Evolutionary conservation across 1,140 invertebrate genomes (phyloP).

Genomic region (Drosophila bocqueti): DNA sequence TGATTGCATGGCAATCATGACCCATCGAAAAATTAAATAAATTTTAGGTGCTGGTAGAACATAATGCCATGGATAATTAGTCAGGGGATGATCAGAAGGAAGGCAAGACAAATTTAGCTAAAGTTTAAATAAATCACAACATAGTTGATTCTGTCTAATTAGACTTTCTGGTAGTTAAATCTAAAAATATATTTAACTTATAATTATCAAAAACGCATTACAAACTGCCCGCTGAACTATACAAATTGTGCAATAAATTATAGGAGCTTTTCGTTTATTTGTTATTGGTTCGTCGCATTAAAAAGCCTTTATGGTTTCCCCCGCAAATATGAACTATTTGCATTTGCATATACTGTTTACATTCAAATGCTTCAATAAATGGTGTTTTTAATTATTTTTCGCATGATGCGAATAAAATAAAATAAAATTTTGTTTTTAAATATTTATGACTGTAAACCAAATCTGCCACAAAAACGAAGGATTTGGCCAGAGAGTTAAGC

Average conservation of each 20-base stretch:
- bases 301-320: constrained; percentile 5
- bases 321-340: constrained; percentile 15
- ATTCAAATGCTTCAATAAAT: neutral
- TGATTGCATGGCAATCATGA: constrained; percentile 2
- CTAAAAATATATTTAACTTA: neutral
- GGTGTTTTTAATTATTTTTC: neutral
- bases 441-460: neutral
- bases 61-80: neutral
- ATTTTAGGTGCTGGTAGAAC: neutral
- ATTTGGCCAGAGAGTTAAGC: constrained; percentile 13
- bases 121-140: too few species aligned
- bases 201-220: constrained; percentile 3
- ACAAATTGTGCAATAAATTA: constrained; percentile 6
- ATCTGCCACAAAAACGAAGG: neutral
- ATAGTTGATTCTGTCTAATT: neutral
- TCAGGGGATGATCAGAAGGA: neutral
- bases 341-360: constrained; percentile 11
- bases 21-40: constrained; percentile 1
- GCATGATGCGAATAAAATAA: too few species aligned
- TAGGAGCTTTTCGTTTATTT: neutral
- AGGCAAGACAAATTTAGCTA: neutral
- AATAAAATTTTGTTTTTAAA: too few species aligned
- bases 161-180: neutral
- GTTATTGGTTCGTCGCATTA: constrained; percentile 9
- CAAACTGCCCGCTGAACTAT: neutral